These are phyloP conservation scores for Motacilla tschutschensis DNA, from an alignment of 2,113 vertebrate genomes.

Conservation along the genomic window DNA sequence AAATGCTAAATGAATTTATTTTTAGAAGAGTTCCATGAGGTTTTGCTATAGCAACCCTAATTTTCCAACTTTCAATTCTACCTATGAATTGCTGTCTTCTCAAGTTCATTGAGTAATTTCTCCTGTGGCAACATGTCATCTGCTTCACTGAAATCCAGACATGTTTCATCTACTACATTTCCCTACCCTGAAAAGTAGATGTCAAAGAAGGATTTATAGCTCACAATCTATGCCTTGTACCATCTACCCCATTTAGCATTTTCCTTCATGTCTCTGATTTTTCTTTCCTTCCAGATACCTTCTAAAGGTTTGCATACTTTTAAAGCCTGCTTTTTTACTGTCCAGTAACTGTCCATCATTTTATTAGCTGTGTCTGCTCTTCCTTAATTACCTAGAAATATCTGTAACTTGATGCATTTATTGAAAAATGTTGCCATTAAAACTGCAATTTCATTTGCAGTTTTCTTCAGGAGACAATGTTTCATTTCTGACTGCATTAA, in stretches of 20 bases:
- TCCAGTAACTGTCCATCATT: not conserved
- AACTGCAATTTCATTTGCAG: not conserved
- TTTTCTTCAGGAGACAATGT: not conserved
- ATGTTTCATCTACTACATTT: slow-evolving; percentile 20
- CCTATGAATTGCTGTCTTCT: slow-evolving; percentile 34
- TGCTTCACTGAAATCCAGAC: slow-evolving; percentile 41
- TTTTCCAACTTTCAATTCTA: slow-evolving; percentile 9
- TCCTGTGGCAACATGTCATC: slow-evolving; percentile 46
- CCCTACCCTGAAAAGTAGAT: not conserved
- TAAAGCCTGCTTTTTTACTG: not conserved
- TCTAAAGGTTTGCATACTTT: not conserved
- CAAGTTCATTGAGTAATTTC: slow-evolving; percentile 30
- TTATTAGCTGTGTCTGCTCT: not conserved
- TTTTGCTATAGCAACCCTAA: not conserved
- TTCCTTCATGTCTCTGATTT: not conserved
- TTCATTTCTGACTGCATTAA: not conserved
- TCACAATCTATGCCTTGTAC: not conserved
- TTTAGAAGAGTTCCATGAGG: not conserved
- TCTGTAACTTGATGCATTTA: not conserved
- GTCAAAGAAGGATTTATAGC: not conserved
- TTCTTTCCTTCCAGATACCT: not conserved
- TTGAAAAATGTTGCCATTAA: not conserved
- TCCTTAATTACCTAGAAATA: not conserved
- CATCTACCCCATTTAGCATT: not conserved
- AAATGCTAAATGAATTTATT: not conserved